A percentile compares a stretch with the other conserved stretches of the same genome.
Evolutionary conservation across 2,888 invertebrate genomes (phyloP).

Genomic region (Leptopilina myrica): DNA sequence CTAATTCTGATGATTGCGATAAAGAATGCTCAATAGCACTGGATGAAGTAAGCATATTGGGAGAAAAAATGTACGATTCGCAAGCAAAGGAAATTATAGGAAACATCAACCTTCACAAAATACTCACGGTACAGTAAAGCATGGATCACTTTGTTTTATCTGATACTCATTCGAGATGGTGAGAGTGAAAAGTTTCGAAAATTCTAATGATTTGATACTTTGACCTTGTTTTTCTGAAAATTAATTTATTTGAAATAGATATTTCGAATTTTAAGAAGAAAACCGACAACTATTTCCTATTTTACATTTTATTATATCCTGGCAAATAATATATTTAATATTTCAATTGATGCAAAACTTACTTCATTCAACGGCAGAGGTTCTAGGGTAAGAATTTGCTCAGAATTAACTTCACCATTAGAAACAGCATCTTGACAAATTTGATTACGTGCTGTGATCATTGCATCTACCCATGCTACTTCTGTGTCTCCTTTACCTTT

Average conservation of each 20-base stretch:
- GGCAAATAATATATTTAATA: background rate
- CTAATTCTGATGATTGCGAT: too few relatives aligned
- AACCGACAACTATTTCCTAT: too few relatives aligned
- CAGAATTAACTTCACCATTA: slow-evolving; percentile 76
- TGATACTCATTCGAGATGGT: slow-evolving; percentile 47
- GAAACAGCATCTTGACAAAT: slow-evolving; percentile 80
- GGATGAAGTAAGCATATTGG: slow-evolving; percentile 46
- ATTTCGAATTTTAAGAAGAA: too few relatives aligned
- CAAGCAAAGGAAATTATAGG: slow-evolving; percentile 42
- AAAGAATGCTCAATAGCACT: slow-evolving; percentile 49
- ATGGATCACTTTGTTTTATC: slow-evolving; percentile 50
- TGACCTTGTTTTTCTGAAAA: too few relatives aligned
- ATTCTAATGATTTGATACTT: too few relatives aligned
- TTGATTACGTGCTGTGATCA: slow-evolving; percentile 80
- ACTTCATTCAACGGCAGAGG: slow-evolving; percentile 79
- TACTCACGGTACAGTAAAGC: slow-evolving; percentile 41
- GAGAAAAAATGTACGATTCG: slow-evolving; percentile 42
- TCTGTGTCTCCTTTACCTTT: slow-evolving; percentile 92
- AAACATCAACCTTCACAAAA: slow-evolving; percentile 42
- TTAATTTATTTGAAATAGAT: too few relatives aligned
- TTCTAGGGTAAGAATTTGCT: slow-evolving; percentile 83
- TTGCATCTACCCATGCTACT: slow-evolving; percentile 96
- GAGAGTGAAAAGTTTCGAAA: too few relatives aligned
- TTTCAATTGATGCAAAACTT: slow-evolving; percentile 37
- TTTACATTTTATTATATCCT: too few relatives aligned